A percentile compares a stretch with the other conserved stretches of the same genome.
Evolutionary conservation across 2,888 invertebrate species (phyloP).

Genomic region (Leucania comma): DNA sequence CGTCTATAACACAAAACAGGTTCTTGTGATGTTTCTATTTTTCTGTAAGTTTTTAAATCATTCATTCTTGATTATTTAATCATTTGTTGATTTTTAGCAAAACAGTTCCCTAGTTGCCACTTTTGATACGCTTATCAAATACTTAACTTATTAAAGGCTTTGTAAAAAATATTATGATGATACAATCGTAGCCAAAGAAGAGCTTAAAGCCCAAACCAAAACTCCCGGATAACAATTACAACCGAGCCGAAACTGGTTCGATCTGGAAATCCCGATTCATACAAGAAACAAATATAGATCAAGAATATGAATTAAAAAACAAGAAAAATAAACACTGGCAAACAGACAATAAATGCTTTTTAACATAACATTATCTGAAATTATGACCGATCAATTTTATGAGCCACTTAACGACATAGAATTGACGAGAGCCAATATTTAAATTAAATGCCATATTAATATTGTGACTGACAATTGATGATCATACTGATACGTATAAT

Average conservation of each 20-base stretch:
- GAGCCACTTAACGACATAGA: constrained; percentile 68
- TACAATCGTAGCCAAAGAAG: neutral
- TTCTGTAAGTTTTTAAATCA: neutral
- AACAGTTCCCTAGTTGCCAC: neutral
- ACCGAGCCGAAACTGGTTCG: neutral
- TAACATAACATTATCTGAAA: constrained; percentile 75
- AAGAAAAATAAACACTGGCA: constrained; percentile 24
- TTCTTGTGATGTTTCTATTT: neutral
- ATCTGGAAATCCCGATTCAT: neutral
- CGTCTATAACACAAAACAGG: neutral
- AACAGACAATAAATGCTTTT: constrained; percentile 49
- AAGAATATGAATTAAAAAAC: constrained; percentile 14
- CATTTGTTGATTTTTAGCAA: neutral
- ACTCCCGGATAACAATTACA: neutral
- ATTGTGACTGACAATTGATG: constrained; percentile 32
- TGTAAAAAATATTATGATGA: neutral
- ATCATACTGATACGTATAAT: neutral
- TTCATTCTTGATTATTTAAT: neutral
- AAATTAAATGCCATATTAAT: constrained; percentile 51
- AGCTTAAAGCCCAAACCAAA: neutral
- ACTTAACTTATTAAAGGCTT: neutral
- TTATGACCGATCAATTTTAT: constrained; percentile 81
- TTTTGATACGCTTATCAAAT: neutral
- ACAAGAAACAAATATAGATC: constrained; percentile 7
- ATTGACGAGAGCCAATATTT: constrained; percentile 57